These are phyloP conservation scores for Danaus melanippus DNA, from an alignment of 1,140 invertebrate species.

Conservation along the genomic window DNA sequence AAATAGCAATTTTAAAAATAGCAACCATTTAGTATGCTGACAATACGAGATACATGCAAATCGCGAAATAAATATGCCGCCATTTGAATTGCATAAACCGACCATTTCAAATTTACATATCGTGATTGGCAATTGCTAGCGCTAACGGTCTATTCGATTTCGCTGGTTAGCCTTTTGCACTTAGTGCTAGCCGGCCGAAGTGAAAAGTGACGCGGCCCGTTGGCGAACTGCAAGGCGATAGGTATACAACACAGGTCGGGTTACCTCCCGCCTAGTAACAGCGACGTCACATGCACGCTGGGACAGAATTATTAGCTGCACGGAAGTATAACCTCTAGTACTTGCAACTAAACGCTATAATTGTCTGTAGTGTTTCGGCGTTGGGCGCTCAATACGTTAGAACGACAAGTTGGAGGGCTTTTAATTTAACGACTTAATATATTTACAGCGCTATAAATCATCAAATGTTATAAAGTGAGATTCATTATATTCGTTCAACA, in stretches of 20 bases:
- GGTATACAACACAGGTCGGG: constrained; percentile 15
- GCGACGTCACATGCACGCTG: constrained; percentile 9
- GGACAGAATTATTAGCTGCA: constrained; percentile 3
- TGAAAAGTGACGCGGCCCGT: constrained; percentile 1
- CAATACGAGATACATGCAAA: constrained; percentile 36
- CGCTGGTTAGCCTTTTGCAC: constrained; percentile 21
- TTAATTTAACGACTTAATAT: constrained; percentile 26
- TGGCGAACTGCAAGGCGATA: constrained; percentile 8
- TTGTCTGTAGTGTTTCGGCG: constrained; percentile 3
- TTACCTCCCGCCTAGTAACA: constrained; percentile 25
- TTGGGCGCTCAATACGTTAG: constrained; percentile 25
- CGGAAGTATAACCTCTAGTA: constrained; percentile 11
- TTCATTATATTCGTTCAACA: too few relatives aligned
- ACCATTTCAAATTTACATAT: constrained; percentile 30
- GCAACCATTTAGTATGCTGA: constrained; percentile 48
- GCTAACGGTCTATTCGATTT: constrained; percentile 24
- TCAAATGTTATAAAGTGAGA: too few relatives aligned
- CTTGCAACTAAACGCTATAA: constrained; percentile 8
- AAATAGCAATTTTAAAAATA: constrained; percentile 43
- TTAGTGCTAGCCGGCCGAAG: constrained; percentile 10
- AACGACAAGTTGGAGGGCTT: constrained; percentile 33
- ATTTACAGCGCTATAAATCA: too few relatives aligned
- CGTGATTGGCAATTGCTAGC: constrained; percentile 22
- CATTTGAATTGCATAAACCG: constrained; percentile 33
- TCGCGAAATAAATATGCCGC: constrained; percentile 30